A percentile compares a stretch with the other conserved stretches of the same genome.
Evolutionary conservation across 1,140 invertebrate species (phyloP).

Genomic region (Hyles vespertilio): DNA sequence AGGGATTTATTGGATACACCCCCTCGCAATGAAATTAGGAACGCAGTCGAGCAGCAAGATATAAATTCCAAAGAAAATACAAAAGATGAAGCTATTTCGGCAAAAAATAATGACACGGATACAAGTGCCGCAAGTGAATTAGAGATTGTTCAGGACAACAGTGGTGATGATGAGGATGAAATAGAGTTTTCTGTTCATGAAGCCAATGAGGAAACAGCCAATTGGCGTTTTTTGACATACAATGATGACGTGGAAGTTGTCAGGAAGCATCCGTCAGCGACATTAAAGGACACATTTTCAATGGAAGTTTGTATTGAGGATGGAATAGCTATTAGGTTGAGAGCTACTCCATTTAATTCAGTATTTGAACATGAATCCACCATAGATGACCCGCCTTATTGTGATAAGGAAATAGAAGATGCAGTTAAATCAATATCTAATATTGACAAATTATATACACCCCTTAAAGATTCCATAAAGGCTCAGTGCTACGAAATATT

Average conservation of each 20-base stretch:
- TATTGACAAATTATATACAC: conserved; percentile 52
- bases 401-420: conserved; percentile 39
- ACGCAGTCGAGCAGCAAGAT: neutral
- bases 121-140: conserved; percentile 26
- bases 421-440: conserved; percentile 48
- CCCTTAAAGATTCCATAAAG: conserved; percentile 48
- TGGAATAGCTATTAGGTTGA: conserved; percentile 50
- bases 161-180: conserved; percentile 38
- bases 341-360: conserved; percentile 39
- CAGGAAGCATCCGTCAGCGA: conserved; percentile 26
- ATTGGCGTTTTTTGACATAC: conserved; percentile 39
- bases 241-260: conserved; percentile 33
- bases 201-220: conserved; percentile 48
- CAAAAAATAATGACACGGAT: conserved; percentile 29
- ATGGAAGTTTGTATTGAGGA: conserved; percentile 66
- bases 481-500: conserved; percentile 55
- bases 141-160: conserved; percentile 24
- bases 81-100: conserved; percentile 10
- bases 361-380: conserved; percentile 35
- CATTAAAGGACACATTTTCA: conserved; percentile 58
- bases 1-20: conserved; percentile 52
- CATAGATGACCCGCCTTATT: conserved; percentile 19
- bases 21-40: conserved; percentile 4
- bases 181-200: conserved; percentile 49
- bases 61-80: conserved; percentile 3